Evolutionary conservation across 92 coral and sea anemone species (phyloP).

Genomic region (Meandrina meandrites): DNA sequence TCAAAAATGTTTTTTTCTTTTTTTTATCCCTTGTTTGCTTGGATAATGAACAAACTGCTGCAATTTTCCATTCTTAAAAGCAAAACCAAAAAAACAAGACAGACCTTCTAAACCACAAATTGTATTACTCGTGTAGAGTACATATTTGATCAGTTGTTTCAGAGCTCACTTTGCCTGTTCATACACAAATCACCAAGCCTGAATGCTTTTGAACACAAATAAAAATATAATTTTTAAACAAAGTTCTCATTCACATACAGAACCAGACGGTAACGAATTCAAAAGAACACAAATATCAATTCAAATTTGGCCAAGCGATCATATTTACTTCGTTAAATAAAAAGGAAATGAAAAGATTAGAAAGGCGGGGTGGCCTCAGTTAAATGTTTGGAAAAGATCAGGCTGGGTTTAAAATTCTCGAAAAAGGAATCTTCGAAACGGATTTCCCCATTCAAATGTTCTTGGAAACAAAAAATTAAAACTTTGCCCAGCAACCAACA

Average conservation of each 20-base stretch:
- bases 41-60: not conserved
- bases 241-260: not conserved
- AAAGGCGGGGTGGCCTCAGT: not conserved
- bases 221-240: not conserved
- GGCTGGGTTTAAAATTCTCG: not conserved
- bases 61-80: not conserved
- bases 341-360: not conserved
- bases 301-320: not conserved
- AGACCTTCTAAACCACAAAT: not conserved
- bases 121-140: not conserved
- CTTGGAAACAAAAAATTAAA: not conserved
- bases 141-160: slow-evolving; percentile 6
- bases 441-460: not conserved
- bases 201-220: not conserved
- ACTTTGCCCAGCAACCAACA: not conserved
- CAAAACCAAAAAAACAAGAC: no score
- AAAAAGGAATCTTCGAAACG: not conserved
- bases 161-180: not conserved
- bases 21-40: not conserved
- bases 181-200: not conserved
- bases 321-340: not conserved
- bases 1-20: not conserved
- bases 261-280: not conserved
- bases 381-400: not conserved
- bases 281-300: not conserved